Evolutionary conservation across 2,888 invertebrate genomes (phyloP), one percentile per base, ranked within the genome.

Genomic region (Onthophagus sagittarius): DNA sequence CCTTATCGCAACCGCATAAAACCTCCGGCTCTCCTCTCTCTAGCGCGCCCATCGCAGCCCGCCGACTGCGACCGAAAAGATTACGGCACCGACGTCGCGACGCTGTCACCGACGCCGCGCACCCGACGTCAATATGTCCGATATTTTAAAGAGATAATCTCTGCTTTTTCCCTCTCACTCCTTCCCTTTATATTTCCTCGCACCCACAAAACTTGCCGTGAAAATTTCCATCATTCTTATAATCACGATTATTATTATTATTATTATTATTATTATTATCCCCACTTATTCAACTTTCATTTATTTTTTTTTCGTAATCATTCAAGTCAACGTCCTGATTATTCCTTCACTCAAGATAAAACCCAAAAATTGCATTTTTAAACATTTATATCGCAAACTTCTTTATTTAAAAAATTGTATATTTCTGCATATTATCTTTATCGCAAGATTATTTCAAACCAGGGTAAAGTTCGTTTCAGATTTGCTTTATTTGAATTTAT

Each of bases 1-100:
- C 76, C 76, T 76, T 78, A 77, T 75, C 75, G 72, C 73, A 74
- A 32, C 32, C 67, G 67, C 75, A 77, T 77, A 75, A 75, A 77
- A 76, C 74, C 75, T 53, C 39, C 39, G 39, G 39, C 39, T 53
- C 39, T 53, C 23, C 23, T 23, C 23, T 23, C 23, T 23, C 23
- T 23, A 23, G 23, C 23, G 23, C 39, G 39, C 39, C 9, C 39
- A 31, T 9, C 67, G 75, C 2, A 2, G 39, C 39, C 9, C 39
- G 67, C 23, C 67, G 75, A 71, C 75, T 75, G 76, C 75, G 72
- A 76, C 76, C 77, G 75, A 76, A 76, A 77, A 77, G 72, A 74
- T 74, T 74, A 70, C 69, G 39, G 39, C 39, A 7, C 39, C 39
- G 39, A 53, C 39, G 39, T 53, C 39, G 39, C 39, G 39, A 53